Evolutionary conservation across 1,140 invertebrate genomes (phyloP), one percentile per base, ranked within the genome.

Genomic region (Neoseiulus cucumeris): DNA sequence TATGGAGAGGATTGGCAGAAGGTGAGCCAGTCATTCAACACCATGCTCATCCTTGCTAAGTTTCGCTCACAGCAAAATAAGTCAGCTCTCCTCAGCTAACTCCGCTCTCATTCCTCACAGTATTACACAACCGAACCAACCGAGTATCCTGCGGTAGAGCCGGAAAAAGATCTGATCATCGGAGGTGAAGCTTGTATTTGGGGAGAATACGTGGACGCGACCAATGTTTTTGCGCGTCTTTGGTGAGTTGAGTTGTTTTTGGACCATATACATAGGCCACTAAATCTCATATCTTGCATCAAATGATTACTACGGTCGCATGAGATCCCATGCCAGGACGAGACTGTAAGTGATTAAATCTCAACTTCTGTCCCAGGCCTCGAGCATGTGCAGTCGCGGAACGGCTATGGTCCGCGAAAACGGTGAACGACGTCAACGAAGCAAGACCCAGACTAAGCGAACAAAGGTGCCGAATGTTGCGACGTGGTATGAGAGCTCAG

Each of bases 361-460:
- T n/a, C n/a, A n/a, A n/a, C n/a, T n/a, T n/a, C n/a, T n/a, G n/a
- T n/a, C n/a, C 4, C 33, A 74, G 74, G 74, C 88, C 89, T 1
- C 75, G 89, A 68, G 87, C 88, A 0, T 82, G 82, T 66, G 87
- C 87, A 0, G 80, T 84, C 0, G 91, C 89, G 1, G 91, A 95
- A 75, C 80, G 84, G 68, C 78, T 92, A 0, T 96, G 91, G 91
- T 79, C 76, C 68, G 67, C 71, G n/a, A 66, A 68, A 28, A 68
- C 73, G 7, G 72, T 79, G 7, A 76, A 75, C n/a, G 69, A 76
- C 64, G n/a, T 70, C 0, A 55, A 68, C 1, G 55, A 72, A 44
- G 84, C 82, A 1, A 72, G 75, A 1, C 70, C 76, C 39, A 77
- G 89, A 47, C 72, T 92, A 0, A 86, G 90, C 71, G 87, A 90